Evolutionary conservation across 2,113 vertebrate species (phyloP).

Genomic region (Budorcas taxicolor): DNA sequence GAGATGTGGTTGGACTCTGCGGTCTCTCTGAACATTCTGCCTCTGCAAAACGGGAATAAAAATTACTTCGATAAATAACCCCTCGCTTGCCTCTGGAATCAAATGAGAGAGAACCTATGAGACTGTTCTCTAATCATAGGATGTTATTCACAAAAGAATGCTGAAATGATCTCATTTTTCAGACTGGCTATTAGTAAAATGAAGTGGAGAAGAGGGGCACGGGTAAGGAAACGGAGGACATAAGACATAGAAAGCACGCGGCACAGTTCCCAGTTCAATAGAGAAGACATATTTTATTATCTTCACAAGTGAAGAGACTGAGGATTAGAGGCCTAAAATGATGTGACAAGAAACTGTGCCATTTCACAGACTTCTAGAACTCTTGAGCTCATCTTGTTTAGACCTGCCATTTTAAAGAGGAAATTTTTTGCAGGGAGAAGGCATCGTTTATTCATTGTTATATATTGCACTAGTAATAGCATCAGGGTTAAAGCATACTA

Average conservation of each 20-base stretch:
- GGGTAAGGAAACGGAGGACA: not conserved
- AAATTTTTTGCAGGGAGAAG: not conserved
- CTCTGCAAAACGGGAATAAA: constrained; percentile 20
- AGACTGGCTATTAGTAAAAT: not conserved
- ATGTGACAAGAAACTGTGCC: not conserved
- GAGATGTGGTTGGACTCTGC: not conserved
- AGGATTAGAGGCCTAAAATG: not conserved
- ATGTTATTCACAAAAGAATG: not conserved
- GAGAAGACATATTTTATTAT: not conserved
- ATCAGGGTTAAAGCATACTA: not conserved
- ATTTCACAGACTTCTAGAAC: not conserved
- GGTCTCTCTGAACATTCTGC: not conserved
- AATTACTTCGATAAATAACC: not conserved
- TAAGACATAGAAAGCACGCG: accelerated
- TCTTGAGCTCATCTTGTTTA: not conserved
- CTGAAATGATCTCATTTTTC: not conserved
- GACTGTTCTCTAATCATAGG: not conserved
- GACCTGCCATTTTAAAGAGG: not conserved
- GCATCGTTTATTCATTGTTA: not conserved
- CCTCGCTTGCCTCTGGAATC: not conserved
- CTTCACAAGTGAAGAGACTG: not conserved
- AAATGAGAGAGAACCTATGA: not conserved
- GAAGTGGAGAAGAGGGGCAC: not conserved
- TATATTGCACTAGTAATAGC: not conserved
- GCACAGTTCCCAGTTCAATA: accelerated